Percentiles rank a stretch among this genome's conserved stretches.
Evolutionary conservation across 2,888 invertebrate species (phyloP).

Genomic region (Arrhopalites spinosus): DNA sequence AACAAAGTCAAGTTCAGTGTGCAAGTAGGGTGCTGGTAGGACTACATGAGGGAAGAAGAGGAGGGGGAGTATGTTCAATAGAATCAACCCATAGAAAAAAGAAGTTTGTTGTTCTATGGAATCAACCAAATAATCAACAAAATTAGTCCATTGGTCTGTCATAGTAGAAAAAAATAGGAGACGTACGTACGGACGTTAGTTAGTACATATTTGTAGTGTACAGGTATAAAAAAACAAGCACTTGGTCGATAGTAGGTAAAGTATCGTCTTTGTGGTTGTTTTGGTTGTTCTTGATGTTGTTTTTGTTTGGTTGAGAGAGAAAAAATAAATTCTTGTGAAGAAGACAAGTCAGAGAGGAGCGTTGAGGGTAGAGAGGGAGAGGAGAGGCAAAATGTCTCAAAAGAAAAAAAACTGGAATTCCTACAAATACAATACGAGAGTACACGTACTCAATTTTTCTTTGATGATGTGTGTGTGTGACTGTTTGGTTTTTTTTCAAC

Average conservation of each 20-base stretch:
- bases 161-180: slow-evolving; percentile 10
- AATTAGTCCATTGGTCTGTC: slow-evolving; percentile 34
- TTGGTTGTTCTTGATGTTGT: too few species aligned
- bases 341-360: neutral
- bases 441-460: slow-evolving; percentile 22
- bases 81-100: neutral
- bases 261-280: slow-evolving; percentile 7
- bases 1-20: too few species aligned
- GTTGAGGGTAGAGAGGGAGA: neutral
- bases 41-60: too few species aligned
- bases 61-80: neutral
- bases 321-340: neutral
- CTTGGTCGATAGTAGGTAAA: slow-evolving; percentile 13
- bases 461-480: slow-evolving; percentile 14
- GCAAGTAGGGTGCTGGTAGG: too few species aligned
- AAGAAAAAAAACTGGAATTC: slow-evolving; percentile 32
- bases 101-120: slow-evolving; percentile 7
- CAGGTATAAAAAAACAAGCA: too few species aligned
- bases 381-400: neutral
- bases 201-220: too few species aligned
- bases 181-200: slow-evolving; percentile 15
- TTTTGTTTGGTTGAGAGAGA: neutral
- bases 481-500: neutral
- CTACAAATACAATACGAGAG: slow-evolving; percentile 13
- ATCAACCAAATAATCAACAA: slow-evolving; percentile 29